Conservation (phyloP, 37 sponge, comb jelly and placozoan species). For the Bolinopsis microptera region DNA sequence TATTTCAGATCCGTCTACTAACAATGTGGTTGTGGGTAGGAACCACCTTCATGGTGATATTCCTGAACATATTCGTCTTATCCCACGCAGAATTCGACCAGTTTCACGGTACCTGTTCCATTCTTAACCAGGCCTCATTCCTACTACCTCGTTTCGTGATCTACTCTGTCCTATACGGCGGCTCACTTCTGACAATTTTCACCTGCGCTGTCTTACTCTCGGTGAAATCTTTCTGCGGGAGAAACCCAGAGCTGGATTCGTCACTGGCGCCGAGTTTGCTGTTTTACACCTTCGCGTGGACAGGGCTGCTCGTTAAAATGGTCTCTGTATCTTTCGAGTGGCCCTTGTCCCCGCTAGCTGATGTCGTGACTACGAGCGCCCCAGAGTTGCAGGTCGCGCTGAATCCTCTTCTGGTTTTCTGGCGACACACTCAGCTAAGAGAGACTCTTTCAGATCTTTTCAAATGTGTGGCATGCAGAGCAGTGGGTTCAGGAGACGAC, state of each 20-base stretch:
- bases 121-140: not conserved
- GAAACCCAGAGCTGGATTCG: not conserved
- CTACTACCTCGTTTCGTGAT: not conserved
- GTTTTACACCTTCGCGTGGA: not conserved
- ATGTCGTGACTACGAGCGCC: not conserved
- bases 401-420: not conserved
- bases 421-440: not conserved
- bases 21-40: constrained; percentile 38
- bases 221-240: not conserved
- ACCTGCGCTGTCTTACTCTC: not conserved
- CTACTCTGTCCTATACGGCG: not conserved
- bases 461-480: not conserved
- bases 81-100: not conserved
- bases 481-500: not conserved
- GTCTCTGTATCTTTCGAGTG: not conserved
- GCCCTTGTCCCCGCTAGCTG: not conserved
- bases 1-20: not conserved
- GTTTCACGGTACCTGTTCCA: not conserved
- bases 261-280: not conserved
- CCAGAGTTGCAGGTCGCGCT: not conserved
- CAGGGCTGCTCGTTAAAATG: not conserved
- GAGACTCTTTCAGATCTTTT: not conserved
- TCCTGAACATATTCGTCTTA: not conserved
- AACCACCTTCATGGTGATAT: not conserved
- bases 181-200: not conserved